phyloP scores from a whole-genome alignment of 2,113 vertebrate species.

The Apteryx mantelli region DNA sequence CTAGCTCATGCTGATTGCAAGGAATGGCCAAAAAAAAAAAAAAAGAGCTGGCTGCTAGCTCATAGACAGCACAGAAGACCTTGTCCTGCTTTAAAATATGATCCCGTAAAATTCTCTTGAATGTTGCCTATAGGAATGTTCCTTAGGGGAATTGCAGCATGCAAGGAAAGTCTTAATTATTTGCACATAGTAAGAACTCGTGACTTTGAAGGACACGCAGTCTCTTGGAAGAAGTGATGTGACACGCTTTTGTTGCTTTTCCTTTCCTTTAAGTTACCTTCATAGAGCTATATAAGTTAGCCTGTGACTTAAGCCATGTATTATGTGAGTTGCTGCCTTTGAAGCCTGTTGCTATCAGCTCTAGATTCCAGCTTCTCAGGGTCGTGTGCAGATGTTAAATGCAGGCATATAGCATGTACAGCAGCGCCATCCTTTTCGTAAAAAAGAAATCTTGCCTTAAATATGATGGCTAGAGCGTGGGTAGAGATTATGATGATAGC shows the following conservation, averaged over 20 bases:
- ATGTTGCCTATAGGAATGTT: background rate
- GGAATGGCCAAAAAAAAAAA: background rate
- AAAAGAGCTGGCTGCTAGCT: background rate
- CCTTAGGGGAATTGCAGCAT: background rate
- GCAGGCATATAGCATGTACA: background rate
- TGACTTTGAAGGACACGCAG: background rate
- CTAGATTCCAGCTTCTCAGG: background rate
- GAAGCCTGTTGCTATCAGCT: background rate
- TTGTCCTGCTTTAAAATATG: background rate
- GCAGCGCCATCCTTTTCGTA: background rate
- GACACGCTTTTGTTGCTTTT: background rate
- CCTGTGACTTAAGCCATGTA: background rate
- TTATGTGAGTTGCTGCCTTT: rapidly evolving
- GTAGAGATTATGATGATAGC: background rate
- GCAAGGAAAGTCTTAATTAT: background rate
- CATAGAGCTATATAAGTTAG: rapidly evolving
- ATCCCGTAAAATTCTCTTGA: background rate
- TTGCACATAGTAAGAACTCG: background rate
- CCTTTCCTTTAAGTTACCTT: background rate
- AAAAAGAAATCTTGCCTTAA: background rate
- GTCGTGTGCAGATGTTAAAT: background rate
- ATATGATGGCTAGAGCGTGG: background rate
- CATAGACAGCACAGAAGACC: background rate
- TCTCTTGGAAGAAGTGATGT: background rate
- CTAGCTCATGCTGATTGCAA: no score